Conservation (phyloP, 2,888 invertebrate genomes). For the Acrobasis repandana region DNA sequence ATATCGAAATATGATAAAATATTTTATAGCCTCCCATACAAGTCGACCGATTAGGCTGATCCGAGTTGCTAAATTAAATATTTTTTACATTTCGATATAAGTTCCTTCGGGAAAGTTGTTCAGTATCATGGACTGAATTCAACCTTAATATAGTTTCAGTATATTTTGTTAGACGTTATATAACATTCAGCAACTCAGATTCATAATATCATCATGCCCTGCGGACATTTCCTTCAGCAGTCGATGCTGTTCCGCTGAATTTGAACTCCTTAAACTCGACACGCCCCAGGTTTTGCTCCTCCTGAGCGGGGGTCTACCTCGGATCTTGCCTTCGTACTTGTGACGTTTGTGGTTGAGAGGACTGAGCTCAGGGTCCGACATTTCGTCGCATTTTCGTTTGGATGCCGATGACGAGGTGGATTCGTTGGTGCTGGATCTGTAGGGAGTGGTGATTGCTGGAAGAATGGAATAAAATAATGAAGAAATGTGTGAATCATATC, state of each 20-base stretch:
- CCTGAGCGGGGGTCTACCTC: conserved; percentile 67
- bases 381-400: conserved; percentile 64
- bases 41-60: too few relatives aligned
- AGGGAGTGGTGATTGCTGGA: conserved; percentile 53
- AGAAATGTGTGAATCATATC: too few relatives aligned
- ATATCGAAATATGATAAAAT: too few relatives aligned
- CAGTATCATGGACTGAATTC: too few relatives aligned
- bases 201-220: conserved; percentile 51
- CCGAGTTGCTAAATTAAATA: too few relatives aligned
- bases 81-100: too few relatives aligned
- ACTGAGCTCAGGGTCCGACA: conserved; percentile 60
- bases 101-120: too few relatives aligned
- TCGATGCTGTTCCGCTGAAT: conserved; percentile 58
- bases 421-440: conserved; percentile 48
- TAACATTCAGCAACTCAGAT: conserved; percentile 55
- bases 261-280: conserved; percentile 48
- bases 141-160: too few relatives aligned
- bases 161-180: neutral
- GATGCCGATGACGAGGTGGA: conserved; percentile 60
- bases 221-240: conserved; percentile 45
- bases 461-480: too few relatives aligned
- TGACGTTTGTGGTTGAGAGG: conserved; percentile 72
- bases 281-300: conserved; percentile 51
- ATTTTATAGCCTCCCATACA: too few relatives aligned
- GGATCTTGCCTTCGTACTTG: conserved; percentile 67